Evolutionary conservation across 2,888 invertebrate genomes (phyloP), one percentile per base, ranked within the genome.

Genomic region (Tetragnatha montana): DNA sequence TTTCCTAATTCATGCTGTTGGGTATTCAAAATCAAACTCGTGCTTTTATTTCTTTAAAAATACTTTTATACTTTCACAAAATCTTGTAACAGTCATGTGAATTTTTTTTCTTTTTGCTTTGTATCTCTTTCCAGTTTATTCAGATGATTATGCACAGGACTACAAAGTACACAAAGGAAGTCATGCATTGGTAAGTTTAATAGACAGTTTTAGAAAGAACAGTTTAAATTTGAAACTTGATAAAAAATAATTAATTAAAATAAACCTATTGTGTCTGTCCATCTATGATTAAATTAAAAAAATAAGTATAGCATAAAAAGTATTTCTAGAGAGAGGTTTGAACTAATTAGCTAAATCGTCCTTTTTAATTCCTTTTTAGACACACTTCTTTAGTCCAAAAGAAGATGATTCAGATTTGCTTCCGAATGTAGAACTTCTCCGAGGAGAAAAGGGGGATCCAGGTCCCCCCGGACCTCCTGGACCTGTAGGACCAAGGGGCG

Each of bases 381-480:
- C 70, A 17, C 84, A 89, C 69, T 89, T 81, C 76, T 89, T 89
- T 70, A 60, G 73, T 71, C 85, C 89, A 6, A 76, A 47, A 12
- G 85, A 85, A 49, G 89, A 85, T 10, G 81, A 88, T 10, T 14
- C 71, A 6, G 73, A 68, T 60, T 82, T 86, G 0, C 71, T 86
- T 21, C 89, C 89, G 0, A 89, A 86, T 35, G 82, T 86, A 35
- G 86, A 89, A 17, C 81, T 89, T 73, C 71, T 89, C 4, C 75
- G 86, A 14, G 89, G 89, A 19, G 89, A 89, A 68, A 89, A 89
- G 49, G 89, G 89, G 35, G 89, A 89, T 17, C 19, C 19, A 4
- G 89, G 89, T n/a, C 21, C 78, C 8, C 82, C 86, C 14, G 89
- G 89, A 50, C 85, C 86, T 19, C 89, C 89, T 12, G 89, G 89